These are phyloP conservation scores for Philopedon plagiatum DNA, from an alignment of 2,888 invertebrate species.

Conservation along the genomic window DNA sequence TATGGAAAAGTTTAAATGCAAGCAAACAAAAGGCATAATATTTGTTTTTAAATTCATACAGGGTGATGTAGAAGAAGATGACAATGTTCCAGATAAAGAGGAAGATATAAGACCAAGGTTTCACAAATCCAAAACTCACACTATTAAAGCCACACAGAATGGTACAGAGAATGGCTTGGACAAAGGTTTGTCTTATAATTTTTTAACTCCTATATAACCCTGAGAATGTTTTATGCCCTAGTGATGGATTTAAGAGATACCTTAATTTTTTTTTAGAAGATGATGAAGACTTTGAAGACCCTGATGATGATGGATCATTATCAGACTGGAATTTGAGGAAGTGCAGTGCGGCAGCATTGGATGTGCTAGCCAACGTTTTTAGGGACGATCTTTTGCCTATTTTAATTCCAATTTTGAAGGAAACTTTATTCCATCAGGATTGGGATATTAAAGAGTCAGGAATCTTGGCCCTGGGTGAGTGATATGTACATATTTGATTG, in stretches of 20 bases:
- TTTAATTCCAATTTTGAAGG: slow-evolving; percentile 95
- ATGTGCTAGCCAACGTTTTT: slow-evolving; percentile 97
- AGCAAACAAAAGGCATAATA: background rate
- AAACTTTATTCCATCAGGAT: slow-evolving; percentile 93
- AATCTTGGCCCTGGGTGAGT: slow-evolving; percentile 78
- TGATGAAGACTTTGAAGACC: slow-evolving; percentile 85
- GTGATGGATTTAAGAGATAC: too few species aligned
- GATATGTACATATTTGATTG: too few species aligned
- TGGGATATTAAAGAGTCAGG: slow-evolving; percentile 98
- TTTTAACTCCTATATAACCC: too few species aligned
- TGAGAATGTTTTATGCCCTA: too few species aligned
- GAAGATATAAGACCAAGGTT: slow-evolving; percentile 98
- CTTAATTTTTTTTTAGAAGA: slow-evolving; percentile 74
- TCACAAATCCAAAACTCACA: slow-evolving; percentile 93
- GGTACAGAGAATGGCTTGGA: slow-evolving; percentile 70
- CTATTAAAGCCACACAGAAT: slow-evolving; percentile 73
- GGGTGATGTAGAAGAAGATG: slow-evolving; percentile 98
- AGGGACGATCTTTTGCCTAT: slow-evolving; percentile 94
- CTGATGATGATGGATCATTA: slow-evolving; percentile 89
- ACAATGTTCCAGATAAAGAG: slow-evolving; percentile 96
- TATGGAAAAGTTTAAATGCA: slow-evolving; percentile 58
- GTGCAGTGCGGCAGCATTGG: slow-evolving; percentile 98
- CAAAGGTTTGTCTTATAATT: slow-evolving; percentile 60
- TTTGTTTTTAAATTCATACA: slow-evolving; percentile 59
- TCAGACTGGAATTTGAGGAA: slow-evolving; percentile 99